Evolutionary conservation across 2,888 invertebrate species (phyloP).

Genomic region (Caenorhabditis sp.): DNA sequence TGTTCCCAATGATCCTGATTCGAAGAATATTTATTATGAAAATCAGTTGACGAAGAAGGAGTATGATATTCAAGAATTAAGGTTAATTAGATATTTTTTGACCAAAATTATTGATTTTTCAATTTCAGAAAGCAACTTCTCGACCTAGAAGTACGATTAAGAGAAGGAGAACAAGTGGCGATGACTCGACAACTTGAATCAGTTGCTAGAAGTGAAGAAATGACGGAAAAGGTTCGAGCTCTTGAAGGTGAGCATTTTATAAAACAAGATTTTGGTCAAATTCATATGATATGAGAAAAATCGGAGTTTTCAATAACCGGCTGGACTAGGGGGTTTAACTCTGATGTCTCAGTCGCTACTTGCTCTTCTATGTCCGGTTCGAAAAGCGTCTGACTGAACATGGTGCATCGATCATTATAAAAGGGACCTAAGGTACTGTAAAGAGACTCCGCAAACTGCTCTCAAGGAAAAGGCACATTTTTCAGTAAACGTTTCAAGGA

Average conservation of each 20-base stretch:
- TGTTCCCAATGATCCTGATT: conserved; percentile 41
- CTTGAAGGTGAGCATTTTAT: conserved; percentile 40
- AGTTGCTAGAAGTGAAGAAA: conserved; percentile 21
- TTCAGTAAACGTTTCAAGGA: too few relatives aligned
- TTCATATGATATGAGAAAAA: too few relatives aligned
- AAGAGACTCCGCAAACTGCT: too few relatives aligned
- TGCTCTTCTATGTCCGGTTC: too few relatives aligned
- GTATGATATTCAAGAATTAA: conserved; percentile 34
- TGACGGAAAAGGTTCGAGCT: conserved; percentile 34
- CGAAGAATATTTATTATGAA: conserved; percentile 39
- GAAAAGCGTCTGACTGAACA: too few relatives aligned
- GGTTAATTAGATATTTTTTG: conserved; percentile 6
- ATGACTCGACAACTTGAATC: conserved; percentile 37
- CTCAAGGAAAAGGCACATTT: too few relatives aligned
- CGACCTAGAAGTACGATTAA: conserved; percentile 35
- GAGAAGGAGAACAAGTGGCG: conserved; percentile 32
- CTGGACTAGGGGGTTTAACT: too few relatives aligned
- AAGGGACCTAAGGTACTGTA: too few relatives aligned
- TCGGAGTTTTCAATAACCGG: too few relatives aligned
- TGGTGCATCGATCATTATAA: too few relatives aligned
- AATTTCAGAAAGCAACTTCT: conserved; percentile 34
- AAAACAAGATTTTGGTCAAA: background rate
- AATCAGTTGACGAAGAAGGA: conserved; percentile 40
- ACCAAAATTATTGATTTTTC: background rate
- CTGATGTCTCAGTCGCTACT: too few relatives aligned